Conservation (phyloP, 1,140 invertebrate species). For the Pogonomyrmex californicus region DNA sequence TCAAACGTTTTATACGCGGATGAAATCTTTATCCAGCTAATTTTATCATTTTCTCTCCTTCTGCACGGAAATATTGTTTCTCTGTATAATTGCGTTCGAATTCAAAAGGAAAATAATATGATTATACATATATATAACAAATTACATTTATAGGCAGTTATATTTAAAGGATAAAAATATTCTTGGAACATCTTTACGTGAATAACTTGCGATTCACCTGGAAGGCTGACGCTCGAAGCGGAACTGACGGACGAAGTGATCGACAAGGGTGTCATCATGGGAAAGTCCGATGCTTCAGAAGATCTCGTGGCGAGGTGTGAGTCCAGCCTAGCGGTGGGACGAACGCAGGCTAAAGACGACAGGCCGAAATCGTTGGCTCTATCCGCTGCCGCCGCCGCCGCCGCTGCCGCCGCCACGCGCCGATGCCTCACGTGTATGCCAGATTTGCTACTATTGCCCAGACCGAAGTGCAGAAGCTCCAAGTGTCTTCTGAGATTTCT, state of each 20-base stretch:
- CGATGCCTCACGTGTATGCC: slow-evolving; percentile 71
- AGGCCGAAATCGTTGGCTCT: slow-evolving; percentile 63
- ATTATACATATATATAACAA: neutral
- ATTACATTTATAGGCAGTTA: neutral
- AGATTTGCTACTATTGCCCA: slow-evolving; percentile 77
- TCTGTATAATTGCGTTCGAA: neutral
- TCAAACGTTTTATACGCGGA: neutral
- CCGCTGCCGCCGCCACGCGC: slow-evolving; percentile 47
- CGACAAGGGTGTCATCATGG: slow-evolving; percentile 75
- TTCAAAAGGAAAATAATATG: neutral
- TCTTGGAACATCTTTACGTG: neutral
- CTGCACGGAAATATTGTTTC: neutral
- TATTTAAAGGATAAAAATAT: neutral
- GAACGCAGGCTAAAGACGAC: slow-evolving; percentile 68
- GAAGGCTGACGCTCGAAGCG: slow-evolving; percentile 75
- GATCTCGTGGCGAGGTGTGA: slow-evolving; percentile 69
- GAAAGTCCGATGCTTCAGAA: slow-evolving; percentile 74
- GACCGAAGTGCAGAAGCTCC: slow-evolving; percentile 84
- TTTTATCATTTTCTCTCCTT: too few species aligned
- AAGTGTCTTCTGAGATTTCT: slow-evolving; percentile 84
- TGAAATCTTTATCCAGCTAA: slow-evolving; percentile 1
- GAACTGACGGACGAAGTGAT: slow-evolving; percentile 75
- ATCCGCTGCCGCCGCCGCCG: slow-evolving; percentile 36
- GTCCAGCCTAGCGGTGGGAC: slow-evolving; percentile 69
- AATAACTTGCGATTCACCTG: slow-evolving; percentile 74